A percentile compares a stretch with the other conserved stretches of the same genome.
Conservation (phyloP, 53 echinoderm and acorn worm genomes). For the Astropecten irregularis region DNA sequence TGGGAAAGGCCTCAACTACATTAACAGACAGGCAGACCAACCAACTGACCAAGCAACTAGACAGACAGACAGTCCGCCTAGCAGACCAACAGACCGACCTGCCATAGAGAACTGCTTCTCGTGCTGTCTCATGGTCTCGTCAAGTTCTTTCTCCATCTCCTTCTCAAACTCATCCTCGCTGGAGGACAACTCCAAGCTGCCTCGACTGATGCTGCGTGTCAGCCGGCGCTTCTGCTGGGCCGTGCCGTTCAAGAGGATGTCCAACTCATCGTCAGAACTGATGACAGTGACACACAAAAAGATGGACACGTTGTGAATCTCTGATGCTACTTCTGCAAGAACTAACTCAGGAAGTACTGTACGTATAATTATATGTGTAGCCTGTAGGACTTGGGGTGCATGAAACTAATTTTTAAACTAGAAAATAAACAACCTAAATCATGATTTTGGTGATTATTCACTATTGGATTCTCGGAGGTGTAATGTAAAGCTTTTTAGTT, state of each 20-base stretch:
- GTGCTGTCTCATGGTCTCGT: slow-evolving; percentile 80
- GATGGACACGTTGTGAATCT: neutral
- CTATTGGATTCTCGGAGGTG: too few species aligned
- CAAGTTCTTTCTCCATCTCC: slow-evolving; percentile 93
- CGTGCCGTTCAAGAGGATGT: slow-evolving; percentile 94
- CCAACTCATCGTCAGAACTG: slow-evolving; percentile 98
- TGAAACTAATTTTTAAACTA: neutral
- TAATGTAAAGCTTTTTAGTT: too few species aligned
- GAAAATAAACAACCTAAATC: neutral
- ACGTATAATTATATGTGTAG: too few species aligned
- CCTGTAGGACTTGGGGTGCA: neutral
- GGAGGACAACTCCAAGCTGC: slow-evolving; percentile 94
- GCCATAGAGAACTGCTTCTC: slow-evolving; percentile 64
- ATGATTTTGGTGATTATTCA: too few species aligned
- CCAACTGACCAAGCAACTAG: too few species aligned
- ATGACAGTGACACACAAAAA: neutral
- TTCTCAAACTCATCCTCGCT: slow-evolving; percentile 99
- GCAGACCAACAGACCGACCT: too few species aligned
- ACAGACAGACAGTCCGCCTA: too few species aligned
- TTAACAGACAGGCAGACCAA: neutral
- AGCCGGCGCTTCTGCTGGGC: slow-evolving; percentile 85
- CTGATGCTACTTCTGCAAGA: neutral
- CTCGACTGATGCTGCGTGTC: slow-evolving; percentile 85
- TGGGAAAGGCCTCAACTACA: too few species aligned
- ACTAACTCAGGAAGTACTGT: too few species aligned